Percentiles rank a stretch among this genome's conserved stretches.
Evolutionary conservation across 2,113 vertebrate species (phyloP).

Genomic region (Chlorocebus sabaeus): DNA sequence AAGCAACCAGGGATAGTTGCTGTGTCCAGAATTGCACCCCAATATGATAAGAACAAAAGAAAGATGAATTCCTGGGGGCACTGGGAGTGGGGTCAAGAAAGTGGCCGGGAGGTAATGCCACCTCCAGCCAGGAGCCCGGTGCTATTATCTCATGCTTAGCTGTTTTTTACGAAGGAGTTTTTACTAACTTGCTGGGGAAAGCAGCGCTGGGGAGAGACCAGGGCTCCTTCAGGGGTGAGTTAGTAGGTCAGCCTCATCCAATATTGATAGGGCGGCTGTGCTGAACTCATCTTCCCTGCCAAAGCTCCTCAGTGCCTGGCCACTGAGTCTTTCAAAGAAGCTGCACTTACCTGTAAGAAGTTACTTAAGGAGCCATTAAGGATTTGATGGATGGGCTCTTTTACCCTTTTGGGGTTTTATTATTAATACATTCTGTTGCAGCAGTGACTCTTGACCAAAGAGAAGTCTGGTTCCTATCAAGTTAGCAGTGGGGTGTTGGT

Average conservation of each 20-base stretch:
- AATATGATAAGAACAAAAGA: fast-evolving
- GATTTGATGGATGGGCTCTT: not conserved
- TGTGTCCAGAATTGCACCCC: fast-evolving
- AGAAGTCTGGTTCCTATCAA: not conserved
- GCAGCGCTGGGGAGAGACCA: not conserved
- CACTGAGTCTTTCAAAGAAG: fast-evolving
- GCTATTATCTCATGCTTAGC: fast-evolving
- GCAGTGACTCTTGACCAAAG: not conserved
- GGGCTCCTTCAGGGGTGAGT: not conserved
- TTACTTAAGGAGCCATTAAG: not conserved
- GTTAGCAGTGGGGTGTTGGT: not conserved
- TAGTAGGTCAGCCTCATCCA: not conserved
- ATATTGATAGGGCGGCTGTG: not conserved
- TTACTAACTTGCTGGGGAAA: not conserved
- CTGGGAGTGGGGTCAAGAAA: fast-evolving
- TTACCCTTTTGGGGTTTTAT: not conserved
- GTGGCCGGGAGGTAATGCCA: fast-evolving
- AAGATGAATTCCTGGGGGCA: fast-evolving
- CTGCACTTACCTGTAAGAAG: not conserved
- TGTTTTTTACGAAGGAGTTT: fast-evolving
- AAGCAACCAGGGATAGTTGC: fast-evolving
- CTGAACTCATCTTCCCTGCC: not conserved
- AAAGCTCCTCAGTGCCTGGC: fast-evolving
- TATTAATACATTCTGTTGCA: not conserved
- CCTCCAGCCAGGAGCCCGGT: fast-evolving